Evolutionary conservation across 2,113 vertebrate genomes (phyloP), one percentile per base, ranked within the genome.

Genomic region (Bubo scandiacus): DNA sequence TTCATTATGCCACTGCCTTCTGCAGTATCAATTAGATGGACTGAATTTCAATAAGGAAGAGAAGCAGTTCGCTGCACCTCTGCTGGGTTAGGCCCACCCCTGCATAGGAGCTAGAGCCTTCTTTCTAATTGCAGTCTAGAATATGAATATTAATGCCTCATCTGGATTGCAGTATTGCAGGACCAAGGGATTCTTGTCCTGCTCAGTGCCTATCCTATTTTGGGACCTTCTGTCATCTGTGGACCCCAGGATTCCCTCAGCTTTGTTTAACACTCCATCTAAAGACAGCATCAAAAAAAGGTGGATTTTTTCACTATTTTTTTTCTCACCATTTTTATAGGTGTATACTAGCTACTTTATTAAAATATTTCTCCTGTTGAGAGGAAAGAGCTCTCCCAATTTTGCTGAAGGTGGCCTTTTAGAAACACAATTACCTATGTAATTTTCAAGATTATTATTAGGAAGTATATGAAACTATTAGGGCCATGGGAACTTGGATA

Each of bases 361-460:
- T 79, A 54, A 85, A 91, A 62, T 81, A 42, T 23, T 77, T 88
- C 81, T 92, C 58, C 65, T 36, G 9, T 89, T 82, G 54, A 73
- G 67, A 90, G 45, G 84, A 84, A 92, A 87, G 32, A 85, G 51
- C 9, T 86, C n/a, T 63, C 26, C 52, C 20, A 68, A 5, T 95
- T 82, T 94, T 94, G 71, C 59, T 58, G 36, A 96, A 88, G 38
- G 23, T 91, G 42, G 15, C 15, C 73, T 94, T 94, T 93, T 83
- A 74, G 74, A 91, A 94, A 91, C 38, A 67, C 54, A 57, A 32
- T 90, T 94, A 47, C 74, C 42, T 80, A 20, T 77, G 43, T 89
- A 81, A 88, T 94, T 95, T 83, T 96, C 72, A 68, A 88, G 34
- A 66, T 90, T 73, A 72, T 92, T 82, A 81, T 96, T 92, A 86